phyloP scores from a whole-genome alignment of 2,888 invertebrate species.

The Lingula anatina region DNA sequence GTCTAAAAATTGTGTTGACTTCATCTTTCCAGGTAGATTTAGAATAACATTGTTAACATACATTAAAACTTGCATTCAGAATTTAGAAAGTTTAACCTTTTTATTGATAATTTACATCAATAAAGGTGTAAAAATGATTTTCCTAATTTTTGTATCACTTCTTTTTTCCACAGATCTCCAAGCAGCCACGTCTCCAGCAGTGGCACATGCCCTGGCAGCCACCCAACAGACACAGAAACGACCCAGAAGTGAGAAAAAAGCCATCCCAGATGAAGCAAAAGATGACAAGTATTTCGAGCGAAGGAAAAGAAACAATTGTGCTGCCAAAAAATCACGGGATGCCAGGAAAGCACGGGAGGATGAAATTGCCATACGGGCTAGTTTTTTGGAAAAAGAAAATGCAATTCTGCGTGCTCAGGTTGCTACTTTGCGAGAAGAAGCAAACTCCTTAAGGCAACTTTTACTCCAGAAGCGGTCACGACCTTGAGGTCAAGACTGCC shows the following conservation, averaged over 20 bases:
- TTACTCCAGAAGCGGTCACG: constrained; percentile 55
- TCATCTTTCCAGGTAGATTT: no score
- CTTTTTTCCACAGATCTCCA: no score
- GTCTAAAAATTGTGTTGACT: no score
- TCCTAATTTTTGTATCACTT: no score
- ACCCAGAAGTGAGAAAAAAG: constrained; percentile 56
- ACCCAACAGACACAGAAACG: constrained; percentile 31
- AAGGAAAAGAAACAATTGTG: constrained; percentile 80
- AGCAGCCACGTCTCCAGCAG: constrained; percentile 19
- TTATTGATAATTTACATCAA: no score
- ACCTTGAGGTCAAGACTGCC: no score
- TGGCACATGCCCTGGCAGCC: constrained; percentile 31
- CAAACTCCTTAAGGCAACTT: constrained; percentile 66
- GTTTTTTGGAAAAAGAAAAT: constrained; percentile 81
- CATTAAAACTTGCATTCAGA: no score
- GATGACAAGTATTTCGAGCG: constrained; percentile 87
- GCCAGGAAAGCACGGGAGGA: constrained; percentile 82
- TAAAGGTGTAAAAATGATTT: no score
- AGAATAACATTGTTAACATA: no score
- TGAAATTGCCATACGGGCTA: constrained; percentile 79
- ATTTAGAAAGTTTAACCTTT: no score
- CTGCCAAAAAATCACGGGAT: constrained; percentile 87
- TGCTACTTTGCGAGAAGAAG: constrained; percentile 73
- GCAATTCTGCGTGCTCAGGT: constrained; percentile 78
- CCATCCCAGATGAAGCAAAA: constrained; percentile 81